Percentiles rank a stretch among this genome's conserved stretches.
Evolutionary conservation across 64 coral and sea anemone species (phyloP).

Genomic region (Stichodactyla helianthus): DNA sequence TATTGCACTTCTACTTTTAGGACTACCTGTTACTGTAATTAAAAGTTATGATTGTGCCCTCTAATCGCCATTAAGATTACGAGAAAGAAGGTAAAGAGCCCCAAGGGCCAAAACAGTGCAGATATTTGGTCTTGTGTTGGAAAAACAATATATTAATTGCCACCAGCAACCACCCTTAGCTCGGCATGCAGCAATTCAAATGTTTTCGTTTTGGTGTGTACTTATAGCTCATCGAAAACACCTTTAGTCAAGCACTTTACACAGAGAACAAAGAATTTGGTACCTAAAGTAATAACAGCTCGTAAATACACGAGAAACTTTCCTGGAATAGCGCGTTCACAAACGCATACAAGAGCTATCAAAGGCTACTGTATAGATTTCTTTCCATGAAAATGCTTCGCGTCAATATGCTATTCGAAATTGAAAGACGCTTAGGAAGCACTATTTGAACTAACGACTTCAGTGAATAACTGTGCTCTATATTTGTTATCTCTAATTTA

Average conservation of each 20-base stretch:
- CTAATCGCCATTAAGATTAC: background rate
- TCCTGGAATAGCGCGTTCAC: background rate
- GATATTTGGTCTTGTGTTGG: background rate
- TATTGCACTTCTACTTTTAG: too few species aligned
- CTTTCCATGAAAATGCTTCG: background rate
- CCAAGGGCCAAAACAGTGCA: background rate
- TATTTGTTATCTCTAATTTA: background rate
- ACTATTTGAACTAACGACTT: background rate
- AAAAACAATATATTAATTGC: background rate
- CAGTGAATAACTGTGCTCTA: too few species aligned
- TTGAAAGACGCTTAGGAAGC: background rate
- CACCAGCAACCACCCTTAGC: background rate
- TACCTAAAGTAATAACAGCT: background rate
- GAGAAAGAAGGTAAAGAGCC: background rate
- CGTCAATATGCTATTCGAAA: background rate
- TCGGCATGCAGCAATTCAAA: background rate
- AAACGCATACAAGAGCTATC: background rate
- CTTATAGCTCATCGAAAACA: background rate
- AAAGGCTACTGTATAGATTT: background rate
- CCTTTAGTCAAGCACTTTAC: background rate
- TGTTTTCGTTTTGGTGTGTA: background rate
- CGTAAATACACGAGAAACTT: background rate
- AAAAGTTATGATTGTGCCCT: background rate
- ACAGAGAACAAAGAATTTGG: background rate
- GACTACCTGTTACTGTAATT: background rate